Evolutionary conservation across 92 coral and sea anemone genomes (phyloP), one percentile per base, ranked within the genome.

Genomic region (Galaxea fascicularis): DNA sequence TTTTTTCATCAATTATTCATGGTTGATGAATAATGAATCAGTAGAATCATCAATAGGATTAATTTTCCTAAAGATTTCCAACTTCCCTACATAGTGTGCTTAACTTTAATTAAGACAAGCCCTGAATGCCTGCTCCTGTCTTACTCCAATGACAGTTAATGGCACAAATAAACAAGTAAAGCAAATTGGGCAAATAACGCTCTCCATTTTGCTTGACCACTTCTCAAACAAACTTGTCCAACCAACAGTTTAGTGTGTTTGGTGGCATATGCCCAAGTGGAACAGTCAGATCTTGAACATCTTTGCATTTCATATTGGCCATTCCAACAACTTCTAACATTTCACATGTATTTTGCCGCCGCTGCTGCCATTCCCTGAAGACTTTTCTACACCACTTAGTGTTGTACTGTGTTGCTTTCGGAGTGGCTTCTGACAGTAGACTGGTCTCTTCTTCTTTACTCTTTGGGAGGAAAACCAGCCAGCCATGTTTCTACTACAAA

Each of bases 121-220:
- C 2, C 41, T 35, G 41, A 89, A 78, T 28, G 86, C 80, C 87
- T 39, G 87, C 93, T 51, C 75, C 65, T 67, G 58, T 79, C 46
- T 89, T 80, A 46, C 74, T 51, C 64, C 83, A 77, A 71, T 83
- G 85, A 20, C 77, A 84, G 31, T 82, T 82, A 11, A 88, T 73
- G 41, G 78, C 91, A 74, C 84, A 88, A 39, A 88, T 51, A 6
- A 89, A 25, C 65, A 89, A 63, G 65, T 89, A 84, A 54, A 89
- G 65, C 22, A 87, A 22, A 28, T 79, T 78, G 41, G 85, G 82
- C 51, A 90, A 90, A 80, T 90, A 90, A 27, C 90, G 86, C 58
- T 80, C 90, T 39, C 89, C 87, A 45, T 79, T 90, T 76, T 76
- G 80, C 78, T 86, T 90, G 41, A 80, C 89, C 31, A 85, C 87